Conservation (phyloP, 2,113 vertebrate genomes). For the Phrynosoma platyrhinos region DNA sequence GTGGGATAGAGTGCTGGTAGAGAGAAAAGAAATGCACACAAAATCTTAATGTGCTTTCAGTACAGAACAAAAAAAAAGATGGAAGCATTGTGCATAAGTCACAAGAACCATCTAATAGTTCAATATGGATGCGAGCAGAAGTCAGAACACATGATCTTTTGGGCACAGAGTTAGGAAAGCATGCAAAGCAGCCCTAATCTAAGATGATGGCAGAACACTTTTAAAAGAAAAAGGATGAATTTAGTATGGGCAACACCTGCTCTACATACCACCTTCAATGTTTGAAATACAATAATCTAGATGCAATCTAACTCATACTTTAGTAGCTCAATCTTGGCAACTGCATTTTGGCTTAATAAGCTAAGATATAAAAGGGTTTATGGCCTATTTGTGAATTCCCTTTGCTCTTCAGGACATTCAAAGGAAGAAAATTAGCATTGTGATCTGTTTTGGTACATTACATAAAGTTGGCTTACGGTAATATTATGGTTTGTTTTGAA, state of each 20-base stretch:
- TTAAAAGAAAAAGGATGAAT: background rate
- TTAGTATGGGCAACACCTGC: background rate
- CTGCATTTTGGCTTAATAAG: background rate
- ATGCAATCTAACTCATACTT: background rate
- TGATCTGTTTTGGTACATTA: too few species aligned
- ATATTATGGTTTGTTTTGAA: too few species aligned
- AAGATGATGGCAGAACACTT: background rate
- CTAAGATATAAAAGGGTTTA: background rate
- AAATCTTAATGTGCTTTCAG: background rate
- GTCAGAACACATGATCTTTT: too few species aligned
- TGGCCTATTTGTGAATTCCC: background rate
- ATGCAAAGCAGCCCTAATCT: background rate
- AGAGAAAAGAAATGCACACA: background rate
- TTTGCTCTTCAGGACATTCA: too few species aligned
- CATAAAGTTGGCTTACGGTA: too few species aligned
- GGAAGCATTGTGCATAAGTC: background rate
- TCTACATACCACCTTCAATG: background rate
- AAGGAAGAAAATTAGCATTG: too few species aligned
- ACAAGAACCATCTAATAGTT: background rate
- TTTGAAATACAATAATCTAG: background rate
- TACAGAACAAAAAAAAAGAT: background rate
- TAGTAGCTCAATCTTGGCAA: background rate
- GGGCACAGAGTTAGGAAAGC: background rate
- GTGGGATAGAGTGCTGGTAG: constrained; percentile 67
- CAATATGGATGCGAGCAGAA: background rate